phyloP scores from a whole-genome alignment of 2,113 vertebrate species.

The Cyrtonyx montezumae region DNA sequence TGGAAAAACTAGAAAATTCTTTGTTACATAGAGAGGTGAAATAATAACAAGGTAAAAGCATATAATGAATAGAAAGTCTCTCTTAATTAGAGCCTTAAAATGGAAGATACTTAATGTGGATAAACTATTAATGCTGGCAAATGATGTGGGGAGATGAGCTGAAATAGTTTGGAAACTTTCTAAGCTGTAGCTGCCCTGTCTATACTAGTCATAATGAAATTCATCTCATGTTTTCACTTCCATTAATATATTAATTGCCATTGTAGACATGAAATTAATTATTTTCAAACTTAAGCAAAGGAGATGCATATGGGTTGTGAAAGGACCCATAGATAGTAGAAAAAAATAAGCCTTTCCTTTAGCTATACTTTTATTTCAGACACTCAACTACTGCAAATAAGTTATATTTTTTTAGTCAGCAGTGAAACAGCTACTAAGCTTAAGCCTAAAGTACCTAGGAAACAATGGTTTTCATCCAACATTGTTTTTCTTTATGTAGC shows the following conservation, averaged over 20 bases:
- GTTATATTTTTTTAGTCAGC: constrained; percentile 26
- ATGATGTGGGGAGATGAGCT: background rate
- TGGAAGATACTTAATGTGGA: background rate
- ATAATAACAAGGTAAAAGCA: background rate
- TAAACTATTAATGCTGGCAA: background rate
- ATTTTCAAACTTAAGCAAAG: background rate
- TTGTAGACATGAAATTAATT: constrained; percentile 12
- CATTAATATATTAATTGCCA: background rate
- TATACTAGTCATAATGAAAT: background rate
- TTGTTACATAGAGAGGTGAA: background rate
- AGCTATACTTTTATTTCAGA: background rate
- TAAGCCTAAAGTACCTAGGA: background rate
- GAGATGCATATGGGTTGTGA: background rate
- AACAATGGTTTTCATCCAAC: background rate
- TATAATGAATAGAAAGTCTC: background rate
- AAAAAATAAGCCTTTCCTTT: background rate
- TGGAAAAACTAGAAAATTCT: background rate
- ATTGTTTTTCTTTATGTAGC: background rate
- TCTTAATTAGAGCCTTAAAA: background rate
- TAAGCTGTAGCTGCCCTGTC: background rate
- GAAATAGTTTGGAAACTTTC: background rate
- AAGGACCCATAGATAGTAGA: background rate
- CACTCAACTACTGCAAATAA: background rate
- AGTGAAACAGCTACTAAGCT: background rate
- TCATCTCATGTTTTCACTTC: background rate